A percentile compares a stretch with the other conserved stretches of the same genome.
Evolutionary conservation across 2,797 vertebrate species (phyloP).

Genomic region (Halcyon badia): DNA sequence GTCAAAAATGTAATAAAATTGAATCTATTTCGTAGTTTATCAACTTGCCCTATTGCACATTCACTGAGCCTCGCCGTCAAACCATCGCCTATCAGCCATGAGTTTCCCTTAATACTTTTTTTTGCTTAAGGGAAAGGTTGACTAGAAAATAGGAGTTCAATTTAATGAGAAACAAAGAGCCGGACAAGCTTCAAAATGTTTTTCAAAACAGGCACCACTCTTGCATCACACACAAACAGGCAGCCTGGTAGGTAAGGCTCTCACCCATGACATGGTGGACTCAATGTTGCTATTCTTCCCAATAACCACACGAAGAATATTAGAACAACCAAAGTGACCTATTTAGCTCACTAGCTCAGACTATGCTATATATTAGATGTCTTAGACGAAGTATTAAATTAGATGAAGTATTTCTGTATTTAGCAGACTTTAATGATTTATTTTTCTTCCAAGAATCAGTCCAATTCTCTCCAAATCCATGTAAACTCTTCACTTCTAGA

Average conservation of each 20-base stretch:
- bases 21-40: neutral
- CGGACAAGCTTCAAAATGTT: neutral
- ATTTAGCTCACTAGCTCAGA: neutral
- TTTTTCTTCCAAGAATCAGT: neutral
- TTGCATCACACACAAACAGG: neutral
- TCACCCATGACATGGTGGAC: neutral
- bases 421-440: neutral
- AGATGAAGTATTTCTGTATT: neutral
- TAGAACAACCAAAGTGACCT: neutral
- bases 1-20: neutral
- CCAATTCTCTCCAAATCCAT: neutral
- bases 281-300: accelerated
- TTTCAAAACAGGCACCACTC: neutral
- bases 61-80: neutral
- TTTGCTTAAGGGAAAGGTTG: neutral
- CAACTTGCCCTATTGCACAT: neutral
- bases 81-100: neutral
- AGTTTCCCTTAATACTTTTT: neutral
- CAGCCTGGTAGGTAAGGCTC: neutral
- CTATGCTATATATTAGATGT: neutral
- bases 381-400: neutral
- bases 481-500: neutral
- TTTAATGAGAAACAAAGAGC: neutral
- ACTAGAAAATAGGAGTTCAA: neutral
- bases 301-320: neutral